Percentiles rank a stretch among this genome's conserved stretches.
Conservation (phyloP, 2,113 vertebrate genomes). For the Desmodus rotundus region DNA sequence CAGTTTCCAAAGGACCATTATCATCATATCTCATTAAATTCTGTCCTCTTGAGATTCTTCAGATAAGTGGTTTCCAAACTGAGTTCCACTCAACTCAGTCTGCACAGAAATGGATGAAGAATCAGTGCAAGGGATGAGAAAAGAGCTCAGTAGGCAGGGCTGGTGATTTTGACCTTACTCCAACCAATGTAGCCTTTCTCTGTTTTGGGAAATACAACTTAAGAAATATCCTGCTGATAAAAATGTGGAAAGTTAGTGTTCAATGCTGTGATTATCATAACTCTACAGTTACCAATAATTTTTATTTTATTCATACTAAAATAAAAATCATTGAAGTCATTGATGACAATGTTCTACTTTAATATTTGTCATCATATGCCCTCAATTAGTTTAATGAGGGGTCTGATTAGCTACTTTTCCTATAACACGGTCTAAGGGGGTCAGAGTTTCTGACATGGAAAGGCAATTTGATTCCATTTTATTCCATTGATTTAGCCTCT, state of each 20-base stretch:
- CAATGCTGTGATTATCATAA: background rate
- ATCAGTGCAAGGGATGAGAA: background rate
- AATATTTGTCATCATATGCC: background rate
- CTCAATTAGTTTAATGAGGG: background rate
- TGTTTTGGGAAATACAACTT: background rate
- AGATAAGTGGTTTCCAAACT: slow-evolving; percentile 8
- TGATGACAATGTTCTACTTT: background rate
- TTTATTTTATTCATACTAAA: background rate
- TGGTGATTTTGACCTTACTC: background rate
- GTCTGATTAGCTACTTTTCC: background rate
- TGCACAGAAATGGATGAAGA: background rate
- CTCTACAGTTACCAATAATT: background rate
- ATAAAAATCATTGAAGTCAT: background rate
- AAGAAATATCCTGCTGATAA: background rate
- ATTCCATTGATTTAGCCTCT: background rate
- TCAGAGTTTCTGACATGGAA: background rate
- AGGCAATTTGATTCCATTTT: background rate
- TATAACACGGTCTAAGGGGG: background rate
- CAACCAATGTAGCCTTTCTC: background rate
- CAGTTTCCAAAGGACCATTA: background rate
- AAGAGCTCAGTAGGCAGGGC: background rate
- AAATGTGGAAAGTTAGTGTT: background rate
- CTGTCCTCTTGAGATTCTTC: background rate
- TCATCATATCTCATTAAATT: slow-evolving; percentile 8
- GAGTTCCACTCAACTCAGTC: background rate